phyloP scores from a whole-genome alignment of 2,113 vertebrate genomes.

The Daphoenositta chrysoptera region DNA sequence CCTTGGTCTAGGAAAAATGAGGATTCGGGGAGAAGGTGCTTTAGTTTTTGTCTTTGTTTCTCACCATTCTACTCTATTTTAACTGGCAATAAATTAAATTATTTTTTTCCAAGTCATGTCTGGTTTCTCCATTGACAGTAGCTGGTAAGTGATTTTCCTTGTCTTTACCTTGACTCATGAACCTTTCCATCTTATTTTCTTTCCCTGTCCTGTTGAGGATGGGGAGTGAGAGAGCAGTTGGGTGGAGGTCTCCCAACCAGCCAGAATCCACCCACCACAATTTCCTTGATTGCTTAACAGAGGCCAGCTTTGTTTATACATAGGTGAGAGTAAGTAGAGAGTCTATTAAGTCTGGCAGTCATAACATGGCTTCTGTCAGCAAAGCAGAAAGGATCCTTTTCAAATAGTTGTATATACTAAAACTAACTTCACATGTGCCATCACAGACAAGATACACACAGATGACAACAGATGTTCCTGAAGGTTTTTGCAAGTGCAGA shows the following conservation, averaged over 20 bases:
- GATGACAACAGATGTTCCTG: background rate
- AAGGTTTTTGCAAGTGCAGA: background rate
- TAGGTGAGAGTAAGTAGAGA: background rate
- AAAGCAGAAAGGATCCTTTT: background rate
- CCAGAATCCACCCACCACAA: background rate
- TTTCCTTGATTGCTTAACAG: background rate
- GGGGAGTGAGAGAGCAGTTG: background rate
- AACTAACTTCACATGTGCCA: background rate
- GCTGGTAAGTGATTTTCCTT: background rate
- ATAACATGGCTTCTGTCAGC: background rate
- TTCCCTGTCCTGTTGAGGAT: background rate
- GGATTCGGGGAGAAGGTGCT: accelerated
- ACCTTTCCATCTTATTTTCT: background rate
- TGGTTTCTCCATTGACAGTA: background rate
- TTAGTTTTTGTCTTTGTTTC: background rate
- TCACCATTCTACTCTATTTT: background rate
- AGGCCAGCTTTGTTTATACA: background rate
- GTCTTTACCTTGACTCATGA: background rate
- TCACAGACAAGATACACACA: background rate
- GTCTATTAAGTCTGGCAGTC: background rate
- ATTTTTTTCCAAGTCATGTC: background rate
- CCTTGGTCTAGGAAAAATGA: background rate
- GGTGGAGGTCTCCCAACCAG: background rate
- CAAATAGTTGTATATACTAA: background rate
- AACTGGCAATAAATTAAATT: background rate